phyloP scores from a whole-genome alignment of 2,113 vertebrate genomes.

The Leucoraja erinaceus region DNA sequence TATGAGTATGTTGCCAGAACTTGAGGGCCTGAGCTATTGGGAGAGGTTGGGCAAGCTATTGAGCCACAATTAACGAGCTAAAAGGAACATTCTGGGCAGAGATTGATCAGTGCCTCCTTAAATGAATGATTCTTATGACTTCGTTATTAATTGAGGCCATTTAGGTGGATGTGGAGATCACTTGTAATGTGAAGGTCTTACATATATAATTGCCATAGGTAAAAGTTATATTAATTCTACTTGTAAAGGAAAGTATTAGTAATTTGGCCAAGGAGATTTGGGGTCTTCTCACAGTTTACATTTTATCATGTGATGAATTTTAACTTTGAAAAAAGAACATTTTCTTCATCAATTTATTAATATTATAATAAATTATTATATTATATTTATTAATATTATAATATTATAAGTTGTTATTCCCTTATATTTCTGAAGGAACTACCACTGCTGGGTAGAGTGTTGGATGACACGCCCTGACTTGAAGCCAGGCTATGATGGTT shows the following conservation, averaged over 20 bases:
- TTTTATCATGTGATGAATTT: neutral
- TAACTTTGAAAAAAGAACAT: neutral
- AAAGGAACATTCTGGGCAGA: neutral
- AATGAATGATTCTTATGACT: neutral
- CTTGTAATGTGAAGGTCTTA: too few species aligned
- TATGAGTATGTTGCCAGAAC: too few species aligned
- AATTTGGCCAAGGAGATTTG: too few species aligned
- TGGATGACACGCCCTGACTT: constrained; percentile 81
- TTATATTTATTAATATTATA: neutral
- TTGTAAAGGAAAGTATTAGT: too few species aligned
- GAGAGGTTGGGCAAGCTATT: too few species aligned
- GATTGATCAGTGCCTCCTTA: neutral
- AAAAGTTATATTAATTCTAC: too few species aligned
- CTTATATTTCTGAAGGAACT: constrained; percentile 71
- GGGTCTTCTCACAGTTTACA: neutral
- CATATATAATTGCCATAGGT: too few species aligned
- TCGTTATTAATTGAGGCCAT: neutral
- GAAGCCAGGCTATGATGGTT: constrained; percentile 66
- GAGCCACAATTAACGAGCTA: too few species aligned
- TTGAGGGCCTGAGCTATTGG: too few species aligned
- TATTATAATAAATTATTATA: too few species aligned
- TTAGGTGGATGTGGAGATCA: too few species aligned
- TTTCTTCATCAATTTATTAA: too few species aligned
- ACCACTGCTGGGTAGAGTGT: constrained; percentile 90
- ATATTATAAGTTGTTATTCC: neutral